Conservation (phyloP, 2,888 invertebrate species). For the Coremacera marginata region DNA sequence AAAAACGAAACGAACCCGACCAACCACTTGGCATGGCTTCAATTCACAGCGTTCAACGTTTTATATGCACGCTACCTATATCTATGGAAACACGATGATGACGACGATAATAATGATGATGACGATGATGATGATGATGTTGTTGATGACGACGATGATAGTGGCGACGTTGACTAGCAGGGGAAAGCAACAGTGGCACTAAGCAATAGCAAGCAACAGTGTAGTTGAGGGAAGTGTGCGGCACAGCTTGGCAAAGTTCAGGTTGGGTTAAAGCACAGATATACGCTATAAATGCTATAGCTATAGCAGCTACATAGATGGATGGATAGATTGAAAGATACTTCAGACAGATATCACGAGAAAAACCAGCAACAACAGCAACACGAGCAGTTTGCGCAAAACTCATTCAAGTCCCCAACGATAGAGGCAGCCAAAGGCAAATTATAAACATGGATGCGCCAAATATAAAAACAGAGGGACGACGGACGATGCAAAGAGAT, state of each 20-base stretch:
- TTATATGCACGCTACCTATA: slow-evolving; percentile 26
- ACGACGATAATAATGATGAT: background rate
- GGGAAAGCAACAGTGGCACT: no score
- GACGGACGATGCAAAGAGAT: background rate
- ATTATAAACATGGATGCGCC: slow-evolving; percentile 4
- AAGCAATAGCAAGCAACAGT: background rate
- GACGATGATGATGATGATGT: slow-evolving; percentile 1
- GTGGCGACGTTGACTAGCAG: background rate
- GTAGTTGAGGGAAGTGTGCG: background rate
- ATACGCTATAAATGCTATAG: slow-evolving; percentile 1
- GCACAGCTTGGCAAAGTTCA: background rate
- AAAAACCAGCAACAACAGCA: slow-evolving; percentile 2
- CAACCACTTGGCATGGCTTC: slow-evolving; percentile 41
- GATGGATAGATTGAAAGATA: slow-evolving; percentile 11
- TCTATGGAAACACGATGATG: slow-evolving; percentile 16
- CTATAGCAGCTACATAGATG: background rate
- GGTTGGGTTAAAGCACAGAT: slow-evolving; percentile 1
- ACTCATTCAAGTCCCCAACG: slow-evolving; percentile 10
- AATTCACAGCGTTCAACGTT: slow-evolving; percentile 18
- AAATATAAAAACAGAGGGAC: slow-evolving; percentile 9
- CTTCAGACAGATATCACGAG: background rate
- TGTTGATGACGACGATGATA: background rate
- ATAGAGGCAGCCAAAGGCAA: background rate
- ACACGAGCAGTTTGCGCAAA: background rate
- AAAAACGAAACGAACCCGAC: slow-evolving; percentile 33